Evolutionary conservation across 2,888 invertebrate genomes (phyloP), one percentile per base, ranked within the genome.

Genomic region (Onthophagus sagittarius): DNA sequence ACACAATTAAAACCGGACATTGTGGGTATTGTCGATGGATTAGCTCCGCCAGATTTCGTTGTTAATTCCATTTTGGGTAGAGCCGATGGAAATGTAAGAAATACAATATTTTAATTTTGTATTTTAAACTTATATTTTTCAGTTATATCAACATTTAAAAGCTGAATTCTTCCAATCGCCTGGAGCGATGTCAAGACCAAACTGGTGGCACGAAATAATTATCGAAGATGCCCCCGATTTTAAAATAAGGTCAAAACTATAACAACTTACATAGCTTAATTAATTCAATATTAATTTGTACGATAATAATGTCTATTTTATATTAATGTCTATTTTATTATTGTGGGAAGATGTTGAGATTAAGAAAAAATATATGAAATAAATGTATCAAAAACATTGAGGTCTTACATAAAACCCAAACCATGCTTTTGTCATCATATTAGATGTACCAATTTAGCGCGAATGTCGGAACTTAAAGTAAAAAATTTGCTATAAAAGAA

Each of bases 11-110:
- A 93, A 84, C 87, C 89, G 7, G 93, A 95, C 62, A 88, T 93
- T 0, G 90, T 97, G 0, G 86, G 91, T 0, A 88, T 97, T 1
- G 94, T 92, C 1, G 97, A 98, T 83, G 93, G 93, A 32, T 87
- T 97, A 31, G 94, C 97, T 2, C 96, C 96, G 0, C 93, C 97
- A 0, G 97, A 97, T 86, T 96, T 94, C 83, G 91, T 96, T 53
- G 87, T 97, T 11, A 94, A 96, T 85, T 97, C 97, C 0, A 92
- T 94, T 53, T 88, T 97, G 14, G 97, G 94, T 71, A 89, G 88
- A 81, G 92, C 95, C 32, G 94, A 97, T 87, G 97, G 97, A 76
- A 89, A 91, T 87, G 94, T 94, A 23, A 23, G 23, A 23, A n/a
- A 23, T 23, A 23, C 3, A 23, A 23, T 3, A 23, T 3, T 23